A percentile compares a stretch with the other conserved stretches of the same genome.
Evolutionary conservation across 2,113 vertebrate genomes (phyloP).

Genomic region (Sitta europaea): DNA sequence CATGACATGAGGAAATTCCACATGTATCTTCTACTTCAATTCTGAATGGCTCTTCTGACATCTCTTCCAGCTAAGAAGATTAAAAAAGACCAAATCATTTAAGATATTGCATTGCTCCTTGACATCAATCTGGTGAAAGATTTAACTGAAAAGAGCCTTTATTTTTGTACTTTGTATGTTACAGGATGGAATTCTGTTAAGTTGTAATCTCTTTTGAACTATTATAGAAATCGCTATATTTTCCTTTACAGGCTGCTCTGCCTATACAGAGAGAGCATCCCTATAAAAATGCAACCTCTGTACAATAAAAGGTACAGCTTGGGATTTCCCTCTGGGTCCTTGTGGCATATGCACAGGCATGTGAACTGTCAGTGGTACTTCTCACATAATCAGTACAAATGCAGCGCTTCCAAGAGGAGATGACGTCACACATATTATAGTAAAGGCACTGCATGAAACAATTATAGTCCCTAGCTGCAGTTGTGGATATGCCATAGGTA

Average conservation of each 20-base stretch:
- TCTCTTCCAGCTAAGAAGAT: constrained; percentile 39
- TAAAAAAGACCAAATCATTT: constrained; percentile 23
- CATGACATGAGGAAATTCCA: not conserved
- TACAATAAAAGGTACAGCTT: not conserved
- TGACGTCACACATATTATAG: not conserved
- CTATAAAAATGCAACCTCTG: not conserved
- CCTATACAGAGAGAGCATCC: not conserved
- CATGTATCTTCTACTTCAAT: not conserved
- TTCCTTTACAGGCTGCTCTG: not conserved
- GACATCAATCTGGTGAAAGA: constrained; percentile 21
- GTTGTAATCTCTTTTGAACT: constrained; percentile 18
- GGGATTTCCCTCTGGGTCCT: not conserved
- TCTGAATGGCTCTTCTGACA: constrained; percentile 14
- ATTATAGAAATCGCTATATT: not conserved
- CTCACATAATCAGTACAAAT: not conserved
- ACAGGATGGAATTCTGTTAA: constrained; percentile 9
- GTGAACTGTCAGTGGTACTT: not conserved
- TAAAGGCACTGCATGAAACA: not conserved
- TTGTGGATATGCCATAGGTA: not conserved
- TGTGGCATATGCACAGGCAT: not conserved
- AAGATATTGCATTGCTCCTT: constrained; percentile 20
- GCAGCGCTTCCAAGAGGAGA: not conserved
- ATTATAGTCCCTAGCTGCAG: not conserved
- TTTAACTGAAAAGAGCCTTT: constrained; percentile 44
- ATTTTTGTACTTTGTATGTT: not conserved